Evolutionary conservation across 2,888 invertebrate species (phyloP), one percentile per base, ranked within the genome.

Genomic region (Acleris sparsana): DNA sequence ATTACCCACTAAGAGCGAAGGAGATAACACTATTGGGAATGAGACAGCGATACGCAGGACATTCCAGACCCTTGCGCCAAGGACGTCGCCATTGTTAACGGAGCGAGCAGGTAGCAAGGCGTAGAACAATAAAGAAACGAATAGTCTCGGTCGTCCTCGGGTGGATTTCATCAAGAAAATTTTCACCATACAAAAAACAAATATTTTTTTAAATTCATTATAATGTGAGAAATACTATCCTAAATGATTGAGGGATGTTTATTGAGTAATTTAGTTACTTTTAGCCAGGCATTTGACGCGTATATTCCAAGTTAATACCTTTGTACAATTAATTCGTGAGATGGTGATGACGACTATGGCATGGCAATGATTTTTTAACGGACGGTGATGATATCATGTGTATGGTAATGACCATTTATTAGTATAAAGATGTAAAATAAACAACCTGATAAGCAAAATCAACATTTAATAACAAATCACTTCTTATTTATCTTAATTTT

Each of bases 351-450:
- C 22, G 22, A 51, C 51, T 51, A 51, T 51, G 22, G 13, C 16
- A 51, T 51, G 51, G 51, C 20, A 51, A 6, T 51, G 51, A 51
- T 20, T 20, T 51, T 51, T 51, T 51, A 20, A 20, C 13, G 3
- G 51, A 51, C 11, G 51, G 51, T 51, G 51, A 51, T 51, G 51
- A 51, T 51, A 51, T 51, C 51, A 20, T 51, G 51, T 51, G 20
- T 51, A 51, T 51, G 51, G 51, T 51, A 22, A 51, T 51, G 13
- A 51, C 51, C 13, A 20, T 51, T 51, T 22, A 51, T 51, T 51
- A 22, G 13, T 51, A 51, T 22, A 20, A 20, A 20, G 51, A 51
- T 51, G 20, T 11, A 51, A 51, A 49, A 49, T 49, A 49, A 49
- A 49, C 22, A 49, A 49, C 22, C 22, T 49, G 22, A 17, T 49